Percentiles rank a stretch among this genome's conserved stretches.
phyloP scores from a whole-genome alignment of 1,140 invertebrate species.

The Eufriesea mexicana region DNA sequence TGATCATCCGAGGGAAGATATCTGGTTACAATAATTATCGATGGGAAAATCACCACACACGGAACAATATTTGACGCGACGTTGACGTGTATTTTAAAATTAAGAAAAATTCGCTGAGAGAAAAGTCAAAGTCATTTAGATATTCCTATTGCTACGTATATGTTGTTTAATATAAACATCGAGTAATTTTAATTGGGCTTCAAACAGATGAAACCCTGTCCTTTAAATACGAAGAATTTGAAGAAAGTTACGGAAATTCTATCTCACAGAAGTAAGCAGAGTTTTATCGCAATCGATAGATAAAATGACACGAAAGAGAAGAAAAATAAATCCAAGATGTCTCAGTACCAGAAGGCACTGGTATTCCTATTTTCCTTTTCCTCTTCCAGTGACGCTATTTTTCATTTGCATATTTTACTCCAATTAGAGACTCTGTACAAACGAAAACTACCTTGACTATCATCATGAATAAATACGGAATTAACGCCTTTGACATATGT shows the following conservation, averaged over 20 bases:
- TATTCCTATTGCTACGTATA: background rate
- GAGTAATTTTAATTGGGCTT: no score
- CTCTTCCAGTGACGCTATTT: background rate
- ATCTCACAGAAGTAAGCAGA: background rate
- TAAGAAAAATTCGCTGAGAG: background rate
- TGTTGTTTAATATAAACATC: background rate
- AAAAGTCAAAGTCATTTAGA: background rate
- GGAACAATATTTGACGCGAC: background rate
- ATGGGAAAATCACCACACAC: background rate
- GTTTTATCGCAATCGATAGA: background rate
- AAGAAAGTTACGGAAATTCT: no score
- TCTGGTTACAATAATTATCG: background rate
- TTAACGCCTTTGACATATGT: background rate
- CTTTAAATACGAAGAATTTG: no score
- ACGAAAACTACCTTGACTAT: no score
- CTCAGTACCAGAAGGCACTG: background rate
- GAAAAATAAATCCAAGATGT: background rate
- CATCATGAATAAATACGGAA: background rate
- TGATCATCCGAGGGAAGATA: background rate
- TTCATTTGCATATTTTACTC: background rate
- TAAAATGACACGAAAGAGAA: background rate
- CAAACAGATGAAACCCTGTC: no score
- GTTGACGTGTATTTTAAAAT: slow-evolving; percentile 9
- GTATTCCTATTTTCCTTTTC: background rate
- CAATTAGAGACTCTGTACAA: background rate